These are phyloP conservation scores for Cylas formicarius DNA, from an alignment of 1,140 invertebrate species.

Conservation along the genomic window DNA sequence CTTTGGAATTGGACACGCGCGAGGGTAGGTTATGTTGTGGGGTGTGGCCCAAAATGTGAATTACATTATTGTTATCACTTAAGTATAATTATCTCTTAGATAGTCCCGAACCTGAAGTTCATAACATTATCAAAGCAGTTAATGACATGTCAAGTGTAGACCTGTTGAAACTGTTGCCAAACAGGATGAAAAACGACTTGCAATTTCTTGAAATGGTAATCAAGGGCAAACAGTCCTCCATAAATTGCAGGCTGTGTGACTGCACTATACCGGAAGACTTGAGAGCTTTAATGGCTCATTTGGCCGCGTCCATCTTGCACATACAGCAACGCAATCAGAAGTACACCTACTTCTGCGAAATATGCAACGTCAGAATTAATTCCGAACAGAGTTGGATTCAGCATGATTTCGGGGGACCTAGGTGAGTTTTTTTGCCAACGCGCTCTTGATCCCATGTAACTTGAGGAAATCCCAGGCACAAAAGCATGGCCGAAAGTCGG, in stretches of 20 bases:
- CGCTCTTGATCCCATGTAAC: too few relatives aligned
- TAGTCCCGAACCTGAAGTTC: too few relatives aligned
- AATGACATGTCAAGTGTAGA: slow-evolving; percentile 12
- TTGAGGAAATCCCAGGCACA: slow-evolving; percentile 26
- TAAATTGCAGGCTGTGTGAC: slow-evolving; percentile 23
- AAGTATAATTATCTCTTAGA: too few relatives aligned
- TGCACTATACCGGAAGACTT: slow-evolving; percentile 3
- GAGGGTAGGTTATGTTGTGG: too few relatives aligned
- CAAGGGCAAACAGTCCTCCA: background rate
- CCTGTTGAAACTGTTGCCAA: slow-evolving; percentile 16
- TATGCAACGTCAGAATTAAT: slow-evolving; percentile 21
- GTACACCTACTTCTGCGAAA: slow-evolving; percentile 30
- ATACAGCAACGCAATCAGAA: slow-evolving; percentile 6
- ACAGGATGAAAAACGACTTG: slow-evolving; percentile 23
- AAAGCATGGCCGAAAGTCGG: slow-evolving; percentile 15
- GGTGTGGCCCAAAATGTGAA: too few relatives aligned
- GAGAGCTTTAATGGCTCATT: slow-evolving; percentile 17
- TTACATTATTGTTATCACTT: too few relatives aligned
- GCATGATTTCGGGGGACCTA: slow-evolving; percentile 22
- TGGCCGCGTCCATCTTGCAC: slow-evolving; percentile 7
- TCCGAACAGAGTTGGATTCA: slow-evolving; percentile 22
- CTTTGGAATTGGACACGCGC: too few relatives aligned
- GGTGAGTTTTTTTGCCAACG: slow-evolving; percentile 5
- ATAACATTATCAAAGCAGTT: slow-evolving; percentile 23
- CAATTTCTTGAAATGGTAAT: slow-evolving; percentile 10